Evolutionary conservation across 64 coral and sea anemone genomes (phyloP).

Genomic region (Actinia tenebrosa): DNA sequence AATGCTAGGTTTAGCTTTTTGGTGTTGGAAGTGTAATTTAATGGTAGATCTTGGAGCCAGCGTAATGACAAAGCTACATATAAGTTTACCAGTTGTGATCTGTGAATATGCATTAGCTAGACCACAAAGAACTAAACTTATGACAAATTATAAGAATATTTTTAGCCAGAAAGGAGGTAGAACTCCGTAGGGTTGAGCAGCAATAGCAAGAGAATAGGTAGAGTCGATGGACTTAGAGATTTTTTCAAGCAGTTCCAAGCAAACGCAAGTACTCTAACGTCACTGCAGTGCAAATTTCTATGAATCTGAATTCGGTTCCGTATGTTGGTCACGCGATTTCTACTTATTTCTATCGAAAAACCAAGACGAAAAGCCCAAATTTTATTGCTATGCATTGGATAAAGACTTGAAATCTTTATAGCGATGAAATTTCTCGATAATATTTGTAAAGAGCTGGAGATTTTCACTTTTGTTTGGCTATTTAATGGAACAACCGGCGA

Average conservation of each 20-base stretch:
- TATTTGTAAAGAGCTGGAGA: not conserved
- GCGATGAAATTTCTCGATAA: not conserved
- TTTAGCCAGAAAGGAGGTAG: not conserved
- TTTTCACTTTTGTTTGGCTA: conserved; percentile 4
- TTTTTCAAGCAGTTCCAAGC: not conserved
- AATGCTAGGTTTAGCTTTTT: not conserved
- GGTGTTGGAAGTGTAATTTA: not conserved
- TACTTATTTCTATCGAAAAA: not conserved
- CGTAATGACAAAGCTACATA: not conserved
- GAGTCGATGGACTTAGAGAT: not conserved
- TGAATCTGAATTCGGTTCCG: not conserved
- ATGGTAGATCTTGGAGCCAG: not conserved
- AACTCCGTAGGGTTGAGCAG: not conserved
- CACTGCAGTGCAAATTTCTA: not conserved
- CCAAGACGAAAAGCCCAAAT: not conserved
- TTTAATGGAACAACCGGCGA: not conserved
- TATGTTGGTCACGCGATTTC: not conserved
- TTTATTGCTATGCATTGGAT: not conserved
- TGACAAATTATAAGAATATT: conserved; percentile 39
- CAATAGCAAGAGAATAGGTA: not conserved
- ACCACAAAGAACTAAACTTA: conserved; percentile 65
- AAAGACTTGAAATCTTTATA: not conserved
- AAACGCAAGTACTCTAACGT: not conserved
- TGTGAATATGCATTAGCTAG: conserved; percentile 91
- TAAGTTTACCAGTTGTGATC: conserved; percentile 18